Base-by-base conservation (phyloP, 1,140 invertebrate species). In the Sweltsa coloradensis region DNA sequence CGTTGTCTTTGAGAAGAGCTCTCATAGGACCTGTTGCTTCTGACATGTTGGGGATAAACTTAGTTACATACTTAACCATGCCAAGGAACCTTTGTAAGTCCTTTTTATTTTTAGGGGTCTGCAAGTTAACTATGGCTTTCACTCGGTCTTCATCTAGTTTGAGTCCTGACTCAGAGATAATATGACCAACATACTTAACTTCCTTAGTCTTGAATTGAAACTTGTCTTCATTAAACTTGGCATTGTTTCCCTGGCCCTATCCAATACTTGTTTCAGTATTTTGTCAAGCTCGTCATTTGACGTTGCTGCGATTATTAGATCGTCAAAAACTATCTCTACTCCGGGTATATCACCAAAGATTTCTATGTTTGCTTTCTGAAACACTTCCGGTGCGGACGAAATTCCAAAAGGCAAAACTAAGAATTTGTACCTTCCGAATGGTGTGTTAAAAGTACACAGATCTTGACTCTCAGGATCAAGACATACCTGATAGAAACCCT, bases 391-490 rank as follows among this genome's bases (percentile, higher is more conserved):
- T 9, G 57, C 57, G 34, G 51, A 53, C 21, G 44, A 54, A 4
- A 72, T 55, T 5, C 66, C 65, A 55, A 70, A 69, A 5, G 65
- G 64, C 14, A 68, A 43, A 25, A 65, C 52, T 26, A 53, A 51
- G 50, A 61, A 65, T 34, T 55, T 52, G 51, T 57, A 70, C 41
- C 62, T 51, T 1, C 63, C 67, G 59, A 65, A 69, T 9, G 65
- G 65, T 4, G 66, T 68, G 26, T 55, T 58, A 55, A 72, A 71
- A 25, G 70, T 72, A 14, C 59, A 62, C 4, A 69, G 50, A 43
- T 59, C 50, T 29, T 53, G 54, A 49, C 57, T 62, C 34, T 63
- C 51, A 23, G 64, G 49, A 37, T 51, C 47, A 19, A 74, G 53
- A 41, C 55, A 52, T 23, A 70, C 55, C 48, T 67, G 61, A 60